phyloP scores from a whole-genome alignment of 2,113 vertebrate species.

The Phyllostomus discolor region DNA sequence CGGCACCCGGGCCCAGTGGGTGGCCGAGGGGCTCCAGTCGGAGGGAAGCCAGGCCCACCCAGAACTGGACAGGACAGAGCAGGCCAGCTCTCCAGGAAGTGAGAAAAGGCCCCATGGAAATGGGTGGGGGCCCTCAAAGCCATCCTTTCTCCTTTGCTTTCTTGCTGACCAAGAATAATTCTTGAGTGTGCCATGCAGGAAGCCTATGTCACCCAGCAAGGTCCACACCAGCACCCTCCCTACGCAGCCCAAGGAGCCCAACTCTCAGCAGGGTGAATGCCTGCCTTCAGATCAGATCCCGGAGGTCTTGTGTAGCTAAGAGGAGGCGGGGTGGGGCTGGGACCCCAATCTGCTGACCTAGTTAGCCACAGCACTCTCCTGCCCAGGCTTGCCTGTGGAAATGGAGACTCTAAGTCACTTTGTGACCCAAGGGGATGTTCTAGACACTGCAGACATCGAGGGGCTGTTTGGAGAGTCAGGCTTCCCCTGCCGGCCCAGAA shows the following conservation, averaged over 20 bases:
- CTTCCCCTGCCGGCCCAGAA: conserved; percentile 21
- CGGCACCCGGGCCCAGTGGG: not conserved
- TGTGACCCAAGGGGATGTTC: not conserved
- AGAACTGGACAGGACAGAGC: not conserved
- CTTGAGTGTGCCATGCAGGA: not conserved
- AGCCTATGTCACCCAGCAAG: not conserved
- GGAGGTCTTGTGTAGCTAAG: not conserved
- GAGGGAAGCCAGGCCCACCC: not conserved
- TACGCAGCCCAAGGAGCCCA: not conserved
- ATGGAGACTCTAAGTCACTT: not conserved
- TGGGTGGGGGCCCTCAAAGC: not conserved
- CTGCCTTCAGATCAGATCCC: not conserved
- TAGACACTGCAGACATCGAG: not conserved
- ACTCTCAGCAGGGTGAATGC: not conserved
- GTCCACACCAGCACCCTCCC: not conserved
- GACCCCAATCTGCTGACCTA: accelerated
- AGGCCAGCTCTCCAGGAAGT: not conserved
- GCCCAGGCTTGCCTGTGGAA: not conserved
- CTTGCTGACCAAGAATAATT: not conserved
- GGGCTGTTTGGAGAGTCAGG: not conserved
- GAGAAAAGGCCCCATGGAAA: conserved; percentile 7
- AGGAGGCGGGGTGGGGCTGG: not conserved
- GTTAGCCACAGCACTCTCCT: not conserved
- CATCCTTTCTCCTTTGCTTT: not conserved
- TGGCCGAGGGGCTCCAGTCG: not conserved